Conservation (phyloP, 2,888 invertebrate species). For the Lacanobia oleracea region DNA sequence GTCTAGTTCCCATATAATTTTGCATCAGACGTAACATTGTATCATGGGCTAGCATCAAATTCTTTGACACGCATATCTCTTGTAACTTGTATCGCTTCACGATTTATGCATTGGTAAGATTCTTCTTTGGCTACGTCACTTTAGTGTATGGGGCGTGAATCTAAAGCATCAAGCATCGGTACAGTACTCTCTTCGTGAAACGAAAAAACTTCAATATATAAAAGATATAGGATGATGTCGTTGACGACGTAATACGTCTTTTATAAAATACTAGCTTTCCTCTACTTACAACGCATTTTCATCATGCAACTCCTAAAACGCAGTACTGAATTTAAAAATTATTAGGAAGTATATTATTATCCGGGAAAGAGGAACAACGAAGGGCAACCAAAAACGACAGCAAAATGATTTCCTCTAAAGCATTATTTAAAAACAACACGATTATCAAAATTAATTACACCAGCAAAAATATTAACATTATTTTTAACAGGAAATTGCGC, state of each 20-base stretch:
- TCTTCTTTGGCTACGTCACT: conserved; percentile 22
- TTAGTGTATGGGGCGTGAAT: background rate
- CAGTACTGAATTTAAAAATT: no score
- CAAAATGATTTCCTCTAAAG: conserved; percentile 20
- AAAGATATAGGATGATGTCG: no score
- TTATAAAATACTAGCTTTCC: no score
- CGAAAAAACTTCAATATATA: no score
- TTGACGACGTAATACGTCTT: no score
- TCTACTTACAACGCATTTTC: no score
- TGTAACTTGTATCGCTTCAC: conserved; percentile 7
- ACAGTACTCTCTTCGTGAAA: no score
- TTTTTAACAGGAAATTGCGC: conserved; percentile 44
- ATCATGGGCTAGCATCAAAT: conserved; percentile 45
- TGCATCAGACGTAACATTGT: conserved; percentile 52
- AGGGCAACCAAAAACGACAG: conserved; percentile 11
- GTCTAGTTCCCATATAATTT: conserved; percentile 61
- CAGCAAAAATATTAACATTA: conserved; percentile 14
- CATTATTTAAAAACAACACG: conserved; percentile 2
- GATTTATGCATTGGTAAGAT: conserved; percentile 24
- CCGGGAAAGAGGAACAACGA: background rate
- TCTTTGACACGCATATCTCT: conserved; percentile 45
- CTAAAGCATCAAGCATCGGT: no score
- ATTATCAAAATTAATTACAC: conserved; percentile 31
- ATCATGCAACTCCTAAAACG: no score
- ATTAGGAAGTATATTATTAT: no score